These are phyloP conservation scores for Erethizon dorsatum DNA, from an alignment of 2,797 vertebrate genomes.

Conservation along the genomic window DNA sequence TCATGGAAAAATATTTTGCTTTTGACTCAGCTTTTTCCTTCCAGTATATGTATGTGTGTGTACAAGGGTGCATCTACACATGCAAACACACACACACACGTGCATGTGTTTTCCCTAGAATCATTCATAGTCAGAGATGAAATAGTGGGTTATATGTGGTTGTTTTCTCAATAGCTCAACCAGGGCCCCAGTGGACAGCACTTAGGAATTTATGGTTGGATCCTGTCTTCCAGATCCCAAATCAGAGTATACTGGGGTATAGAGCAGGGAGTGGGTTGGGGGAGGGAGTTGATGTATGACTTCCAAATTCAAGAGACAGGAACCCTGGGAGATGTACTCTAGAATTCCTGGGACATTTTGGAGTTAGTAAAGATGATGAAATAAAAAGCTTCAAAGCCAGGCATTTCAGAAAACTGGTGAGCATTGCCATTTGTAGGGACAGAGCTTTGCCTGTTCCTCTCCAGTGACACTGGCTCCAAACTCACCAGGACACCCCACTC, in stretches of 20 bases:
- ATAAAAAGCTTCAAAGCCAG: neutral
- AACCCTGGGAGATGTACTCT: neutral
- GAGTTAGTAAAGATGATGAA: neutral
- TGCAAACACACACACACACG: too few relatives aligned
- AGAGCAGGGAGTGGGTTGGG: too few relatives aligned
- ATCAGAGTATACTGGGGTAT: neutral
- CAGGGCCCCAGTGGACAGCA: neutral
- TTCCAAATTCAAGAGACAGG: neutral
- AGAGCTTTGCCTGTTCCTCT: too few relatives aligned
- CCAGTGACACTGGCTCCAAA: neutral
- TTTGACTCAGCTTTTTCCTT: neutral
- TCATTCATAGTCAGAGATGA: neutral
- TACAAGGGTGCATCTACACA: rapidly evolving
- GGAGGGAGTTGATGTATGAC: neutral
- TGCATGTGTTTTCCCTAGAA: neutral
- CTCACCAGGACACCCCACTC: neutral
- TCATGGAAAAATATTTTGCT: slow-evolving; percentile 41
- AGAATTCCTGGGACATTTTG: neutral
- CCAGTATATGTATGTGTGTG: too few relatives aligned
- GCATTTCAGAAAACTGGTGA: neutral
- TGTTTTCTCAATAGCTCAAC: neutral
- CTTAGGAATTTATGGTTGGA: neutral
- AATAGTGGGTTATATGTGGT: neutral
- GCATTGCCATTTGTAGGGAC: neutral
- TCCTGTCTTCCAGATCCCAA: neutral